These are phyloP conservation scores for Drosophila robusta DNA, from an alignment of 2,888 invertebrate genomes.

Conservation along the genomic window DNA sequence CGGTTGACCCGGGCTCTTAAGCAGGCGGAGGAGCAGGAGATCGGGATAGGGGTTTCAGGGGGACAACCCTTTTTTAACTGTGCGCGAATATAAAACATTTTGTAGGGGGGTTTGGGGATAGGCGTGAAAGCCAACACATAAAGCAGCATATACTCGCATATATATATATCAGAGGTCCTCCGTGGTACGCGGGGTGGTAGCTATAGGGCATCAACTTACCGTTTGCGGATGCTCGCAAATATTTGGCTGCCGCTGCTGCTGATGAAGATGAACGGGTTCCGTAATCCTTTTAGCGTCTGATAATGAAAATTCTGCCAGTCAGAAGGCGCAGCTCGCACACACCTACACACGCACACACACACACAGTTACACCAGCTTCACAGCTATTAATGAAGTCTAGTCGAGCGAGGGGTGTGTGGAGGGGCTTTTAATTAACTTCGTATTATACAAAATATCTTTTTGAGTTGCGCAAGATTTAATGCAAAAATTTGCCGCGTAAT, in stretches of 20 bases:
- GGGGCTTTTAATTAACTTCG: constrained; percentile 48
- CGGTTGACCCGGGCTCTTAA: constrained; percentile 56
- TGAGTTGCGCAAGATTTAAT: constrained; percentile 50
- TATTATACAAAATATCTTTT: constrained; percentile 34
- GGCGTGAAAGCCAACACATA: constrained; percentile 62
- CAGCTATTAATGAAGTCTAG: constrained; percentile 60
- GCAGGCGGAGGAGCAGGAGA: not conserved
- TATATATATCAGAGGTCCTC: too few species aligned
- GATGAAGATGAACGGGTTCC: constrained; percentile 74
- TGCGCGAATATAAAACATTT: constrained; percentile 56
- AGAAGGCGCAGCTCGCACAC: constrained; percentile 31
- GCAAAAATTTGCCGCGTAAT: constrained; percentile 42
- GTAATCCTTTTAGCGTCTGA: constrained; percentile 77
- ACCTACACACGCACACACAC: constrained; percentile 10
- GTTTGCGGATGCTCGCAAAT: constrained; percentile 61
- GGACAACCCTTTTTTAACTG: constrained; percentile 59
- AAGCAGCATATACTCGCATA: constrained; percentile 1
- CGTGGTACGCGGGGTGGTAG: not conserved
- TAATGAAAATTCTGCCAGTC: constrained; percentile 70
- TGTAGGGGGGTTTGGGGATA: constrained; percentile 18
- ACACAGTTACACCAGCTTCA: constrained; percentile 19
- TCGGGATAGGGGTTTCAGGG: constrained; percentile 11
- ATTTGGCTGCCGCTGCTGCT: constrained; percentile 51
- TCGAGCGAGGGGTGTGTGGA: constrained; percentile 1
- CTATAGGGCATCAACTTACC: constrained; percentile 61